phyloP scores from a whole-genome alignment of 1,140 invertebrate species.

The Diuraphis noxia region DNA sequence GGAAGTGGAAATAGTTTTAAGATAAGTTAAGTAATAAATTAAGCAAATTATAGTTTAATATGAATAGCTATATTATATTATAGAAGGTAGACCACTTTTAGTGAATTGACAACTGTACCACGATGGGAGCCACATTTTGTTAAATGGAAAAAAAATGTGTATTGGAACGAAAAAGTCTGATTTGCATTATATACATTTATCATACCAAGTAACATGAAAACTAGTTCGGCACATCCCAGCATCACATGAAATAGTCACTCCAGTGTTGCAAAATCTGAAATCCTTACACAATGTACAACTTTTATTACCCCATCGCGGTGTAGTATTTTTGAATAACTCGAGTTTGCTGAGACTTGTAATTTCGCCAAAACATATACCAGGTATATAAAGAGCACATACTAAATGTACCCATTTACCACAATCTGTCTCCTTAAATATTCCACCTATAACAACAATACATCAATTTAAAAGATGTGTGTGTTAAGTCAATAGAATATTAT shows the following conservation, averaged over 20 bases:
- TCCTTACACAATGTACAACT: conserved; percentile 88
- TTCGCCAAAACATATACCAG: conserved; percentile 95
- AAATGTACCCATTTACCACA: conserved; percentile 97
- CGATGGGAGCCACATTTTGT: too few relatives aligned
- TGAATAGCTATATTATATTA: not conserved
- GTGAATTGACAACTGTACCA: not conserved
- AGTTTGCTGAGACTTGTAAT: conserved; percentile 82
- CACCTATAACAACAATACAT: conserved; percentile 65
- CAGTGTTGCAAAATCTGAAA: conserved; percentile 82
- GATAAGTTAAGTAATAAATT: not conserved
- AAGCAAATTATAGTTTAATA: not conserved
- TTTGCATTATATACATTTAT: conserved; percentile 40
- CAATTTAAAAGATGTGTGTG: not conserved
- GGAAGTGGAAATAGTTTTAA: not conserved
- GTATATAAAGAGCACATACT: conserved; percentile 93
- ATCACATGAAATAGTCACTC: conserved; percentile 95
- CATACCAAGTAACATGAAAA: conserved; percentile 96
- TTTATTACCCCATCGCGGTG: conserved; percentile 91
- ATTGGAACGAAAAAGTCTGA: not conserved
- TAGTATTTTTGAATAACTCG: conserved; percentile 94
- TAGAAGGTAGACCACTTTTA: too few relatives aligned
- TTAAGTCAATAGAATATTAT: not conserved
- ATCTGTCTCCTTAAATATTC: conserved; percentile 95
- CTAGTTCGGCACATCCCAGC: conserved; percentile 96
- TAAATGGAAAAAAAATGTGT: too few relatives aligned